Conservation (phyloP, 2,888 invertebrate genomes). For the Thera obeliscata region DNA sequence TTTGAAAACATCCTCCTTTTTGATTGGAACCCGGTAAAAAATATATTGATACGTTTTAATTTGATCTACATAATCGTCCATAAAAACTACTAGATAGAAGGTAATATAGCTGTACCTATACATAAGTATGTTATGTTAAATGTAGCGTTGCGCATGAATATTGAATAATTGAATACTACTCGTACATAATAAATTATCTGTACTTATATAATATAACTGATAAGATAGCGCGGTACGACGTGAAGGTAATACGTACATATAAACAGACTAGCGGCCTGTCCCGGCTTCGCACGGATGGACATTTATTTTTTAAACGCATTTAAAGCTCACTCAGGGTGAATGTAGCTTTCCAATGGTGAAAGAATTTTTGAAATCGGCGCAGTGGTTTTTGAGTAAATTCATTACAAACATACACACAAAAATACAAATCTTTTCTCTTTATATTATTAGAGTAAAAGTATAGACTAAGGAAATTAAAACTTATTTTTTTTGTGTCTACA, state of each 20-base stretch:
- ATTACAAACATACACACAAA: too few species aligned
- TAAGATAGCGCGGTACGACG: conserved; percentile 55
- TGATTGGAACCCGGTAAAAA: too few species aligned
- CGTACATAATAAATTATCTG: conserved; percentile 55
- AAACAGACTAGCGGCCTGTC: not conserved
- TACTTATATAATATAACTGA: conserved; percentile 45
- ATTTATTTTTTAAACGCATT: too few species aligned
- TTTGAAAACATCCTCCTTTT: too few species aligned
- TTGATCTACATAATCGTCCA: not conserved
- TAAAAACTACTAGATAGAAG: conserved; percentile 11
- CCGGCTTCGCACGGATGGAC: not conserved
- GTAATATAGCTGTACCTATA: not conserved
- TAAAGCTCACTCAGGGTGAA: too few species aligned
- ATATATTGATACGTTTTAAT: not conserved
- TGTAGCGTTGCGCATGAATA: conserved; percentile 53
- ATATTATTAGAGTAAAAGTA: too few species aligned
- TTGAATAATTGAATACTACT: conserved; percentile 48
- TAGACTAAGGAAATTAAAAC: too few species aligned
- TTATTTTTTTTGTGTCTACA: too few species aligned
- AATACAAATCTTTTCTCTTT: too few species aligned
- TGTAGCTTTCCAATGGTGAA: too few species aligned
- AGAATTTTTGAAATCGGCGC: too few species aligned
- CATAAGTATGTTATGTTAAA: not conserved
- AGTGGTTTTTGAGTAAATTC: too few species aligned
- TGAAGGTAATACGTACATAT: not conserved